phyloP scores from a whole-genome alignment of 2,113 vertebrate genomes.

The Lipotes vexillifer region DNA sequence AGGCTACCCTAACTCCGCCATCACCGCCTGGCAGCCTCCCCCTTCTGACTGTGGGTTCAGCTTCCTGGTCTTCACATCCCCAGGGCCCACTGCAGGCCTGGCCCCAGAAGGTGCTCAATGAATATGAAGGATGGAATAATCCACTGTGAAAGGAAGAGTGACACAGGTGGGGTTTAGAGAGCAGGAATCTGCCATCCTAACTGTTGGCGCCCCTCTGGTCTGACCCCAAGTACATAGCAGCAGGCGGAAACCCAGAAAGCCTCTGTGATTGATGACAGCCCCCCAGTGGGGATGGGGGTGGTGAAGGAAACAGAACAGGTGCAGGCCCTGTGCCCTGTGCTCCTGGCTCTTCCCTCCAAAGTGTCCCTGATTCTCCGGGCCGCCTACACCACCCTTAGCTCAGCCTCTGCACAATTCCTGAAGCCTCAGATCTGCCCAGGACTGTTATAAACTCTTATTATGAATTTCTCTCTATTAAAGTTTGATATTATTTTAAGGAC shows the following conservation, averaged over 20 bases:
- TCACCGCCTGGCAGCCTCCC: not conserved
- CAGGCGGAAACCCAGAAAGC: not conserved
- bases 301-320: rapidly evolving
- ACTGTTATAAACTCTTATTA: not conserved
- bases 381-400: not conserved
- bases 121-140: not conserved
- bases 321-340: not conserved
- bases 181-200: not conserved
- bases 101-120: not conserved
- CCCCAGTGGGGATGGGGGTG: rapidly evolving
- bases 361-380: rapidly evolving
- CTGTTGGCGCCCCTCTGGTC: not conserved
- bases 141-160: not conserved
- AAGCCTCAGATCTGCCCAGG: not conserved
- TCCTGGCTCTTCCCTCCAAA: no score
- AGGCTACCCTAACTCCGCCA: not conserved
- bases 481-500: no score
- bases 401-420: not conserved
- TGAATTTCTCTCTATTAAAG: not conserved
- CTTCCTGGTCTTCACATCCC: not conserved
- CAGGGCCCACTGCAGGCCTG: not conserved
- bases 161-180: not conserved
- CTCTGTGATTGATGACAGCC: not conserved
- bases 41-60: not conserved
- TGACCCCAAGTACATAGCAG: not conserved